Conservation (phyloP, 2,113 vertebrate species). For the Cephalopholis sonnerati region DNA sequence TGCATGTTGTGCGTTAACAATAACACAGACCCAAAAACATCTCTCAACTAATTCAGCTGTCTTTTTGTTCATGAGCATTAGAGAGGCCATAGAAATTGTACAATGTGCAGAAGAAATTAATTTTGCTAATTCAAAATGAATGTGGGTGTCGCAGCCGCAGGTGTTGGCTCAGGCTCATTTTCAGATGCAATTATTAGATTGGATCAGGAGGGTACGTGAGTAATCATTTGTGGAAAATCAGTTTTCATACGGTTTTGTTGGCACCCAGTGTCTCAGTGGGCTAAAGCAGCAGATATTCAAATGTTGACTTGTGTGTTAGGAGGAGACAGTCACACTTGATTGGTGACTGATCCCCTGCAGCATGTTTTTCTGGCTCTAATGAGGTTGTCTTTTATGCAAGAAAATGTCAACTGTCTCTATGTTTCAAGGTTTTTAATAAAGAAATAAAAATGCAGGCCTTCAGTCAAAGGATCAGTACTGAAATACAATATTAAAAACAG, state of each 20-base stretch:
- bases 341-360: constrained; percentile 51
- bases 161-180: constrained; percentile 53
- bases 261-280: constrained; percentile 44
- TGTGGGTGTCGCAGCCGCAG: constrained; percentile 40
- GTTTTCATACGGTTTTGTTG: constrained; percentile 56
- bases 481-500: constrained; percentile 10
- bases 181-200: constrained; percentile 69
- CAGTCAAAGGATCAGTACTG: neutral
- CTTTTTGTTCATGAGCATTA: constrained; percentile 15
- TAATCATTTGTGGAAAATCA: constrained; percentile 65
- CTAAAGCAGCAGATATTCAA: constrained; percentile 38
- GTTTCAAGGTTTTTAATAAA: constrained; percentile 8
- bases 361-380: constrained; percentile 52
- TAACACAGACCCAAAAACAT: neutral
- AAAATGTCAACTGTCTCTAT: constrained; percentile 25
- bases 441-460: neutral
- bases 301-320: constrained; percentile 51
- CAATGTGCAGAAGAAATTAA: constrained; percentile 41
- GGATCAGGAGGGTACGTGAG: constrained; percentile 53
- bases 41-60: neutral
- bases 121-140: constrained; percentile 50
- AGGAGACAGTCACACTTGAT: constrained; percentile 51
- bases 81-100: constrained; percentile 15
- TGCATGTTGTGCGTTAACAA: neutral
- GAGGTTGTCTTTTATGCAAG: constrained; percentile 30